Base-by-base conservation (phyloP, 2,113 vertebrate species). In the Brachypodius melanocephalos region DNA sequence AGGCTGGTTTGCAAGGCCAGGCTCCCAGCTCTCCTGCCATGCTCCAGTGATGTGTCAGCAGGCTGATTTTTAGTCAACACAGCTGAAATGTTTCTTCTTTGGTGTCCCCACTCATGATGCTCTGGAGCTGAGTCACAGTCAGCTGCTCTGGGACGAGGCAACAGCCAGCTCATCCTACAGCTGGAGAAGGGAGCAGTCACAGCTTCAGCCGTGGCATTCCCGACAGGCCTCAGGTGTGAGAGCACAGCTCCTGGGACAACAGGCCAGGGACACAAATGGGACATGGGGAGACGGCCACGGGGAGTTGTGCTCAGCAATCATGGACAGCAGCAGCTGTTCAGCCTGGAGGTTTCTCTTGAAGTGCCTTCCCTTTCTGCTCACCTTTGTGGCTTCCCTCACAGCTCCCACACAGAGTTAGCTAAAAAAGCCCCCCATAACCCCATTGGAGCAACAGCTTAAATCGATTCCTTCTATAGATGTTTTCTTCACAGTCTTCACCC, bases 81-180 rank as follows among this genome's bases (percentile, higher is more conserved):
- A 79, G 48, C 32, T 74, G 29, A 93, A 75, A n/a, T n/a, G 57
- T 76, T 95, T 76, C 38, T 96, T 82, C 12, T 85, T 93, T 96
- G 38, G 49, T 95, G 66, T 20, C 42, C 14, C 40, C 49, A 61
- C 9, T 49, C 78, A 72, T 12, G 17, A 86, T 38, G 55, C 52
- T 38, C 36, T 76, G 28, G 76, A 96, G 88, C 48, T 73, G n/a
- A 76, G 65, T 74, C 81, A 95, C 49, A 79, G 48, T 65, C 88
- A 92, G 62, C 65, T 88, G 75, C 46, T 68, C 61, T 17, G 14
- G 42, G 43, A 55, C 45, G 61, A 26, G 21, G 66, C 32, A 76
- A 49, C 28, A 71, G 40, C 43, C 59, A 84, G 38, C 61, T 71
- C 28, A 34, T 45, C 46, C 67, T 24, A 18, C 32, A 74, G 43